These are phyloP conservation scores for Tachysurus fulvidraco DNA, from an alignment of 2,113 vertebrate genomes.

Conservation along the genomic window DNA sequence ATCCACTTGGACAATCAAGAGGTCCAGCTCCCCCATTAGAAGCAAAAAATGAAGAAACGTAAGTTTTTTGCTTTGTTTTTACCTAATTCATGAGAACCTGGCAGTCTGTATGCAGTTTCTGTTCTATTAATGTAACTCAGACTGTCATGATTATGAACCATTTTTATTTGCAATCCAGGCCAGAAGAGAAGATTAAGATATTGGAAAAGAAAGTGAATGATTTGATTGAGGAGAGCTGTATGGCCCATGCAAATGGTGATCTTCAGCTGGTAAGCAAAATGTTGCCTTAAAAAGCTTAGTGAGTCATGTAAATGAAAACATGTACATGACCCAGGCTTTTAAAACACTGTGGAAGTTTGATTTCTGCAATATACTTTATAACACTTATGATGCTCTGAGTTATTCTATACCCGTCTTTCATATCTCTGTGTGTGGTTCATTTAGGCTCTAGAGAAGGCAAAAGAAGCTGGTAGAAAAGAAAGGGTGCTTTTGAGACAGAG, in stretches of 20 bases:
- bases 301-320: background rate
- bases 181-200: conserved; percentile 91
- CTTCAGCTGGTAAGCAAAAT: conserved; percentile 81
- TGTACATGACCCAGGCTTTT: background rate
- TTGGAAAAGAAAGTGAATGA: conserved; percentile 96
- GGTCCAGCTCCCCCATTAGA: conserved; percentile 89
- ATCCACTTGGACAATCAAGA: conserved; percentile 86
- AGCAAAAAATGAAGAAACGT: conserved; percentile 89
- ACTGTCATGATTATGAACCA: background rate
- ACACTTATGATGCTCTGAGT: background rate
- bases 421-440: conserved; percentile 28
- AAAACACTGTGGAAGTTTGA: background rate
- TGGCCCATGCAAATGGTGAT: conserved; percentile 84
- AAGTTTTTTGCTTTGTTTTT: conserved; percentile 49
- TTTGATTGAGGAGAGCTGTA: conserved; percentile 93
- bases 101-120: background rate
- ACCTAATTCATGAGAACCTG: background rate
- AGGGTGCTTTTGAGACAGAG: conserved; percentile 85
- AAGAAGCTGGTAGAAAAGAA: conserved; percentile 94
- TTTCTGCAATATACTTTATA: background rate
- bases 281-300: background rate
- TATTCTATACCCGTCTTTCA: background rate
- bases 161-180: conserved; percentile 69
- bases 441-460: conserved; percentile 92
- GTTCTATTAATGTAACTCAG: background rate